phyloP scores from a whole-genome alignment of 2,888 invertebrate species.

The Blomia tropicalis region DNA sequence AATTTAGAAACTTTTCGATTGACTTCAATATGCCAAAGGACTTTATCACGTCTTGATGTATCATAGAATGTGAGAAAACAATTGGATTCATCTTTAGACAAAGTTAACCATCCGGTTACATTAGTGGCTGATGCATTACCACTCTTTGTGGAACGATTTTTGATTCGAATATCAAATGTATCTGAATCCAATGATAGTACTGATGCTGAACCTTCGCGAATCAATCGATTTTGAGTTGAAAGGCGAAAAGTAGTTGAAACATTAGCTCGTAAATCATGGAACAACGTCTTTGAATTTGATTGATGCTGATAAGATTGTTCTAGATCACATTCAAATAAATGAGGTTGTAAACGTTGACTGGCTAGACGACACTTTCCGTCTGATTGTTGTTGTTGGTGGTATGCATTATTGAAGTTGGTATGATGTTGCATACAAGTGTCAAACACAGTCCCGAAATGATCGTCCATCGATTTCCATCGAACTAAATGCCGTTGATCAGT shows the following conservation, averaged over 20 bases:
- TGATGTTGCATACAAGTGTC: not conserved
- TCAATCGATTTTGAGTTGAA: not conserved
- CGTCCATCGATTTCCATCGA: not conserved
- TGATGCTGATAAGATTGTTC: not conserved
- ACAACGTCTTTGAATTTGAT: not conserved
- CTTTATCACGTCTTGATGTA: not conserved
- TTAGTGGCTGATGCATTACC: not conserved
- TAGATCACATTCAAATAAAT: conserved; percentile 1
- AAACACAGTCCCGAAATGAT: conserved; percentile 16
- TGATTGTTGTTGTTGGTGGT: not conserved
- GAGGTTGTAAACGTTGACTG: not conserved
- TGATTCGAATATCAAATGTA: not conserved
- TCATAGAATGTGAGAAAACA: conserved; percentile 17
- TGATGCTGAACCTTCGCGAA: conserved; percentile 8
- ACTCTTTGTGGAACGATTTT: not conserved
- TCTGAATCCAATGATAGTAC: not conserved
- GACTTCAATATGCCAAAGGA: conserved; percentile 18
- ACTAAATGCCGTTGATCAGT: not conserved
- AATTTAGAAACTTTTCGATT: conserved; percentile 11
- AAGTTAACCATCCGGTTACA: conserved; percentile 5
- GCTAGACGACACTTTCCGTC: not conserved
- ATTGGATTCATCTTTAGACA: not conserved
- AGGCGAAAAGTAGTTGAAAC: not conserved
- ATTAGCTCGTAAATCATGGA: not conserved
- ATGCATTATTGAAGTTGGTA: not conserved